Evolutionary conservation across 2,888 invertebrate species (phyloP), one percentile per base, ranked within the genome.

Genomic region (Temnothorax rugatulus): DNA sequence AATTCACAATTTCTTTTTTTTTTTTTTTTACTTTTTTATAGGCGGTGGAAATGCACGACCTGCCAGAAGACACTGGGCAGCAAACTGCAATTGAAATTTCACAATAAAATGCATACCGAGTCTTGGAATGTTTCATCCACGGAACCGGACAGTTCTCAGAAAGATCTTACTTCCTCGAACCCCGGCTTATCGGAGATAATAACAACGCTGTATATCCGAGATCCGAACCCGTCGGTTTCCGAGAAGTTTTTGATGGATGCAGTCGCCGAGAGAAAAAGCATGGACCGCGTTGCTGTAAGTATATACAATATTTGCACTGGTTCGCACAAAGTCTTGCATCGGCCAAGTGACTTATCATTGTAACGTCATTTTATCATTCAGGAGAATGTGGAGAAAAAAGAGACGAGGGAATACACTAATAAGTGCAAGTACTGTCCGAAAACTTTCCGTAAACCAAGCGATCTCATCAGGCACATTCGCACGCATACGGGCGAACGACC

Each of bases 401-500:
- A 93, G 38, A 92, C 90, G 68, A 92, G 94, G 75, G 91, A 94
- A 75, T 93, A 96, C 93, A 89, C 95, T 92, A 95, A 96, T 94
- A 89, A 95, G 93, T 95, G 97, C 94, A 95, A 94, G 82, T 96
- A 93, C 90, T 97, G 97, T 92, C 94, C 95, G 18, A 97, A 97
- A 92, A 95, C 95, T 83, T 97, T 97, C 92, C 96, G 96, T 89
- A 97, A 97, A 92, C 96, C 96, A 0, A 96, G 96, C 76, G 97
- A 97, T 95, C 95, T 97, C 66, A 95, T 96, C 66, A 95, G 97
- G 3, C 97, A 97, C 91, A 95, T 96, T 68, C 95, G 97, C 61
- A 96, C 96, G 5, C 97, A 97, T 92, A 97, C 97, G 0, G 96
- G 96, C 1, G 97, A 97, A 93, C 96, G 96, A 87, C 97, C 97